Evolutionary conservation across 64 coral and sea anemone genomes (phyloP), one percentile per base, ranked within the genome.

Genomic region (Orbicella faveolata): DNA sequence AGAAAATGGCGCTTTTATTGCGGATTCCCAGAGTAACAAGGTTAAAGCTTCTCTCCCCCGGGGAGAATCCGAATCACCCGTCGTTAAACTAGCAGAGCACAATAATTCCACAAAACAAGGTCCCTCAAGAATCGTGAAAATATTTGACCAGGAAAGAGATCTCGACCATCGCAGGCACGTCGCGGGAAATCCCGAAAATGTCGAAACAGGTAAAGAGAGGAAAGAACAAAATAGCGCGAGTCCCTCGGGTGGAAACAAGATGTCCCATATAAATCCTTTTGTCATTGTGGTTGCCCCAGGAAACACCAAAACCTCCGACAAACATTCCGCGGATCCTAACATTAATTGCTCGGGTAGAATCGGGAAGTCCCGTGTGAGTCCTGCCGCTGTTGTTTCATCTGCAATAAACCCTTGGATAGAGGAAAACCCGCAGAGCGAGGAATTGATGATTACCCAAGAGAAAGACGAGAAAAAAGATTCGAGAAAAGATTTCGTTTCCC

Each of bases 1-100:
- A 33, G 82, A 84, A 84, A 72, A 72, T 21, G 63, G 26, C 41
- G 82, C 20, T 26, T 84, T 84, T 69, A 51, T 17, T 11, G 36
- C 1, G 26, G 41, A 25, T n/a, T 19, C 23, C 20, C 14, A 52
- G 9, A 65, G 39, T 2, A 53, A 25, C 7, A 10, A 36, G 41
- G 21, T 72, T 9, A 18, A 23, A 68, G 3, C 3, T 19, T 9
- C 21, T 25, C 10, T 25, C 67, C 0, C 20, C 2, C 0, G 2
- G 67, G 67, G 11, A n/a, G n/a, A 70, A 70, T 25, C 67, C 1
- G 21, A 70, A 70, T 25, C 67, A 21, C 6, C 67, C 21, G 21
- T 26, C 20, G 21, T 6, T 70, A 70, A 70, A 70, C 9, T 70
- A 26, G 23, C 21, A 70, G 21, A 70, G 25, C 21, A 70, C 67